A percentile compares a stretch with the other conserved stretches of the same genome.
Evolutionary conservation across 2,888 invertebrate genomes (phyloP).

Genomic region (Teleiodes luculella): DNA sequence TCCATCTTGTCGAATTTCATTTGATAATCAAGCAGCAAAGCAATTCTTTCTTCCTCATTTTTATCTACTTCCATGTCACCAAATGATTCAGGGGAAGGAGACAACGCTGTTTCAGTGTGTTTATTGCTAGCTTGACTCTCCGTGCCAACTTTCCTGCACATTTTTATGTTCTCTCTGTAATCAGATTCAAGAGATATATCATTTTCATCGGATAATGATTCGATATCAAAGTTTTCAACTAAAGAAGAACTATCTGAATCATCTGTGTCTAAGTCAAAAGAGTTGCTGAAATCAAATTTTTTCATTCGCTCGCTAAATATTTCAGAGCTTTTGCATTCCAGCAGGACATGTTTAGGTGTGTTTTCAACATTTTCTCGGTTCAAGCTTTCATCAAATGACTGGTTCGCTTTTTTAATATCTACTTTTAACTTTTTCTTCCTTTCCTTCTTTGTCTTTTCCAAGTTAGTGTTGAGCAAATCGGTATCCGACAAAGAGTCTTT

Average conservation of each 20-base stretch:
- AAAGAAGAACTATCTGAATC: constrained; percentile 42
- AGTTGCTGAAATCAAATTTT: constrained; percentile 56
- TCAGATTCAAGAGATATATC: constrained; percentile 43
- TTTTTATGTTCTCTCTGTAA: constrained; percentile 24
- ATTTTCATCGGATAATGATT: constrained; percentile 49
- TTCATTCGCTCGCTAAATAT: constrained; percentile 49
- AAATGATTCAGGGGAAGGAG: constrained; percentile 59
- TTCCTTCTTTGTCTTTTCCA: constrained; percentile 29
- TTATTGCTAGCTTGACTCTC: constrained; percentile 26
- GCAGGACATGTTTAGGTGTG: constrained; percentile 60
- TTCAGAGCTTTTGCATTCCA: constrained; percentile 55
- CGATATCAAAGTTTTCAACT: neutral
- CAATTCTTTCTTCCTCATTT: constrained; percentile 55
- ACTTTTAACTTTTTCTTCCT: constrained; percentile 54
- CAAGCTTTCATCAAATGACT: constrained; percentile 41
- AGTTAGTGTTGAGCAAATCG: constrained; percentile 41
- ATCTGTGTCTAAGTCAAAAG: constrained; percentile 48
- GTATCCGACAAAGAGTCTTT: constrained; percentile 64
- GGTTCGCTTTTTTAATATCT: constrained; percentile 57
- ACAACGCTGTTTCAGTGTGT: constrained; percentile 34
- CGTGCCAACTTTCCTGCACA: constrained; percentile 18
- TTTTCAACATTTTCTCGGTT: constrained; percentile 48
- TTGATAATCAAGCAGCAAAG: constrained; percentile 53
- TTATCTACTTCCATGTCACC: constrained; percentile 59
- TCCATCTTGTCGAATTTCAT: constrained; percentile 58